Base-by-base conservation (phyloP, 1,140 invertebrate genomes). In the Hestina assimilis region DNA sequence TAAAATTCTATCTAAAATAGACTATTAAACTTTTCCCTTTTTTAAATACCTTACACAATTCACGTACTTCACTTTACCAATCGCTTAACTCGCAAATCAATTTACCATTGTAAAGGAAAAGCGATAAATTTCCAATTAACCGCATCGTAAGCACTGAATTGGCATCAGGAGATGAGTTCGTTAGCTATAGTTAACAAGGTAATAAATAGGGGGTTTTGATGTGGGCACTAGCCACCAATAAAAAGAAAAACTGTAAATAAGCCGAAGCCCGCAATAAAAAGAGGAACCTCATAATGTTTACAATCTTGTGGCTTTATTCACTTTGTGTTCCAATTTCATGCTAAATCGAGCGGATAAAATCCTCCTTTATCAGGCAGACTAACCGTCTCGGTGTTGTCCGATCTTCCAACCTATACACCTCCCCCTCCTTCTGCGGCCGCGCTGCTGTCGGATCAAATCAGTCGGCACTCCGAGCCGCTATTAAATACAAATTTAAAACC, bases 291-390 rank as follows among this genome's bases (percentile, higher is more conserved):
- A 78, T 83, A 83, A 87, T 87, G 84, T 86, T 87, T 84, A 87
- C 83, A 83, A 86, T 87, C 84, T 83, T 83, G 84, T 87, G 80
- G 83, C 79, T 87, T 87, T 86, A 87, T 87, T 86, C 84, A 87
- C 84, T 87, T 86, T 87, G 84, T 86, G 75, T 83, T 86, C 79
- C 84, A 87, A 87, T 87, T 87, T 87, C 84, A 87, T 87, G 84
- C 84, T 87, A 87, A 87, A 87, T 87, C 81, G 80, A 83, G 81
- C 77, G 83, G 79, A 82, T 83, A 79, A 86, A 86, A 87, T 84
- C 74, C 72, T 84, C 72, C 73, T 84, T 83, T 86, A 84, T 86
- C 81, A 79, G 71, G 74, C 79, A 86, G 84, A 84, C 84, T 79
- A 59, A 77, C 73, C 78, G 84, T 83, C 83, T 78, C 78, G 78